Base-by-base conservation (phyloP, 2,888 invertebrate species). In the Serripes groenlandicus region DNA sequence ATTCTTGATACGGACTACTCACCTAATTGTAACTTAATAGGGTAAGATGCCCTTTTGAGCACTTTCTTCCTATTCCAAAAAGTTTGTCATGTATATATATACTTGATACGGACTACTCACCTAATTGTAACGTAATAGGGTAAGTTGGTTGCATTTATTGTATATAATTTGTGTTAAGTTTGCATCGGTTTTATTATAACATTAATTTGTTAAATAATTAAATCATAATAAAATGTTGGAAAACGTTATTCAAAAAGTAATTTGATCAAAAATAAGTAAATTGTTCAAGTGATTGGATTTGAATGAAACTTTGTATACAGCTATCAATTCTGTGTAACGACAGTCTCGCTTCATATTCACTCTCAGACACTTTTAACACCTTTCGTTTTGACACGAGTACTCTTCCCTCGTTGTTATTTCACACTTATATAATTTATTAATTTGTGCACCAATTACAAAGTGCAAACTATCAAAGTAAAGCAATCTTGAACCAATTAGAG, bases 351-450 rank as follows among this genome's bases (percentile, higher is more conserved):
- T 21, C 34, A 66, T 37, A 66, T 34, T 66, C 7, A 26, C 35
- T 66, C 66, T 23, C 5, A n/a, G 23, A 42, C 42, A 37, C 66
- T 66, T 42, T 66, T 42, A 66, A 66, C 66, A 66, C 42, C 42
- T 66, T 34, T 42, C n/a, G 26, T 28, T 28, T 23, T 66, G 66
- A 66, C 66, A 66, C 66, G 66, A 66, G 66, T 42, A 66, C n/a
- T 37, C 23, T 42, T 42, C 42, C n/a, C 34, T n/a, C n/a, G 15
- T 23, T 28, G 32, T 66, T 28, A 42, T 15, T 21, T 66, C 23
- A 66, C 66, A 42, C 26, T 26, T 32, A 11, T 26, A 32, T 15
- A 30, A 11, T 32, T 30, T 32, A 32, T 30, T 37, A 15, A 3
- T 32, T 3, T 2, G 11, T 28, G 34, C 23, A 34, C n/a, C 28